phyloP scores from a whole-genome alignment of 2,888 invertebrate species.

The Synergus itoensis region DNA sequence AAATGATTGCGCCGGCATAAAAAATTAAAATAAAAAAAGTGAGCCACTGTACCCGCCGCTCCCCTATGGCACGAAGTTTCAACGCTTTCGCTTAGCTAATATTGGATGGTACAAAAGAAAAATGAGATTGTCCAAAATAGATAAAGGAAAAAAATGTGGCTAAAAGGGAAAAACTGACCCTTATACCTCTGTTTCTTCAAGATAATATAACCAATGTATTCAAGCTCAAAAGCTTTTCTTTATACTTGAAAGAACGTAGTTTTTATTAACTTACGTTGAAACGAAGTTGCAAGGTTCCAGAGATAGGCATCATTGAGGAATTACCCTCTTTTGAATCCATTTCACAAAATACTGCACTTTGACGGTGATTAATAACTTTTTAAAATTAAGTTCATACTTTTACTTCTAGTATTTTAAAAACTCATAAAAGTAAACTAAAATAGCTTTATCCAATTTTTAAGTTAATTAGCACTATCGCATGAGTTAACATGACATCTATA shows the following conservation, averaged over 20 bases:
- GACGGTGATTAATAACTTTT: not conserved
- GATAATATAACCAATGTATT: not conserved
- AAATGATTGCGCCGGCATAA: too few relatives aligned
- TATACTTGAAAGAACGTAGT: conserved; percentile 4
- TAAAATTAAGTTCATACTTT: too few relatives aligned
- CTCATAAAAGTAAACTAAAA: not conserved
- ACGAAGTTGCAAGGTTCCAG: conserved; percentile 75
- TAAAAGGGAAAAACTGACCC: not conserved
- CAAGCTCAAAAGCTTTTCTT: not conserved
- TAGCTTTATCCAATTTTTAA: conserved; percentile 4
- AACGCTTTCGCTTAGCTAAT: too few relatives aligned
- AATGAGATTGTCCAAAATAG: not conserved
- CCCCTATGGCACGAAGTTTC: too few relatives aligned
- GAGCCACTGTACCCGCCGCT: too few relatives aligned
- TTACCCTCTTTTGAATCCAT: conserved; percentile 64
- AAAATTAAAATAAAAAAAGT: too few relatives aligned
- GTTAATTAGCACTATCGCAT: not conserved
- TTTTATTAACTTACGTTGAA: conserved; percentile 74
- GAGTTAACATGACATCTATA: not conserved
- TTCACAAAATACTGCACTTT: conserved; percentile 47
- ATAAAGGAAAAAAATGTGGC: not conserved
- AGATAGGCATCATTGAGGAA: conserved; percentile 53
- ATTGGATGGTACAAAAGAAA: too few relatives aligned
- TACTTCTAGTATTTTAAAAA: too few relatives aligned
- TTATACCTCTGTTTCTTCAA: too few relatives aligned